Base-by-base conservation (phyloP, 2,113 vertebrate species). In the Syngnathoides biaculeatus region DNA sequence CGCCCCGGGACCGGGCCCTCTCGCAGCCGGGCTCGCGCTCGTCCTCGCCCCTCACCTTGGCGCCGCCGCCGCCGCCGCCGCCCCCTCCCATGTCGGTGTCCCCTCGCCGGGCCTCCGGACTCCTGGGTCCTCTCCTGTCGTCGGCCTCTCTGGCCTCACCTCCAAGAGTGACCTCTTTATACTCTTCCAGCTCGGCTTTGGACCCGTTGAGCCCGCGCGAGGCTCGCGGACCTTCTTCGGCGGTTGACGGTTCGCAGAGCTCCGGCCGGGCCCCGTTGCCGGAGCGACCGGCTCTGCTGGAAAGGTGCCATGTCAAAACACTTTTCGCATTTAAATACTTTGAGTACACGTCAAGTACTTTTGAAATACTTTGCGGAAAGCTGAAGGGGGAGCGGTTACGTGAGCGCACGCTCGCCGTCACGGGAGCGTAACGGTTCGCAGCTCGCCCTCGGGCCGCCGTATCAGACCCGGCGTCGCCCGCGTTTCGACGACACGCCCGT, bases 21-120 rank as follows among this genome's bases (percentile, higher is more conserved):
- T 98, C 97, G 0, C 96, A 96, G 78, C 97, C 95, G 2, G 90
- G 90, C 30, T 99, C 97, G 0, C 91, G 97, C 68, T 96, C 96
- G 12, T 95, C 95, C 52, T 98, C 96, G 38, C 97, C 97, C 2
- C 90, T 94, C 79, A 74, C 84, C 0, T 68, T 80, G 38, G 71
- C 70, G 1, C 81, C 86, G 0, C 79, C 88, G 0, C 72, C 87
- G 0, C 69, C 82, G 1, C 94, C 84, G 92, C 97, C 87, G 60
- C 97, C 88, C 84, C 95, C 88, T 88, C 96, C 0, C 85, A 77
- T 93, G 88, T 79, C 95, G 83, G 67, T 94, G 92, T 0, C 93
- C 85, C 79, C 92, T 68, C n/a, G 87, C 0, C 81, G 87, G 48
- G 52, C 78, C 0, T 72, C 75, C 0, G 83, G 95, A 53, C 95